These are phyloP conservation scores for Arenicola marina DNA, from an alignment of 2,888 invertebrate species.

Conservation along the genomic window DNA sequence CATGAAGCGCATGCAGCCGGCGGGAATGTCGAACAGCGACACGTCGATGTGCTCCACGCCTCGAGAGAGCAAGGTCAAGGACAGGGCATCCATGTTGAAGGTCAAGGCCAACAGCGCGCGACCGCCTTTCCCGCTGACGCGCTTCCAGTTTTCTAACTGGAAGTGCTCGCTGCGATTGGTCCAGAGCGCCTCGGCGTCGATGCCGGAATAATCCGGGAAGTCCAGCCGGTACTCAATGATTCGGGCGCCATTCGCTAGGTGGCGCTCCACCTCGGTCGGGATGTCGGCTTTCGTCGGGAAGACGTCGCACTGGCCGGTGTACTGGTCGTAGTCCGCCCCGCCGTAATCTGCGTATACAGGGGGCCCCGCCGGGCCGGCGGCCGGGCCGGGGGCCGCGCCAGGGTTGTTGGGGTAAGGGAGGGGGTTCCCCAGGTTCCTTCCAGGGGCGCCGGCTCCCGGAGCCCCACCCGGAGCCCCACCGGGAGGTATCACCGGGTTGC, in stretches of 20 bases:
- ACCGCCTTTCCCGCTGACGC: constrained; percentile 51
- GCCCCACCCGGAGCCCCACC: too few species aligned
- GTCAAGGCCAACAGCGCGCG: constrained; percentile 51
- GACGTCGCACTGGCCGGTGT: too few species aligned
- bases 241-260: not conserved
- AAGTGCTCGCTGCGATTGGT: constrained; percentile 32
- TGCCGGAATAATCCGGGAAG: not conserved
- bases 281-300: not conserved
- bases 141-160: constrained; percentile 49
- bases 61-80: constrained; percentile 47
- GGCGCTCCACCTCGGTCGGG: not conserved
- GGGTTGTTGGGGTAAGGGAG: too few species aligned
- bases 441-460: too few species aligned
- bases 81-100: constrained; percentile 54
- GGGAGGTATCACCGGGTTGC: too few species aligned
- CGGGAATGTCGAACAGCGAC: constrained; percentile 22
- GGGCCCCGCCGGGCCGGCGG: too few species aligned
- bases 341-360: too few species aligned
- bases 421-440: too few species aligned
- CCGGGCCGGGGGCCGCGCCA: too few species aligned
- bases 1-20: not conserved
- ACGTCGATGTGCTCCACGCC: constrained; percentile 46
- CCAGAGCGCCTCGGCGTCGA: not conserved
- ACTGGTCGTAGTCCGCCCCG: too few species aligned
- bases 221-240: not conserved